phyloP scores from a whole-genome alignment of 2,113 vertebrate genomes.

The Ahaetulla prasina region DNA sequence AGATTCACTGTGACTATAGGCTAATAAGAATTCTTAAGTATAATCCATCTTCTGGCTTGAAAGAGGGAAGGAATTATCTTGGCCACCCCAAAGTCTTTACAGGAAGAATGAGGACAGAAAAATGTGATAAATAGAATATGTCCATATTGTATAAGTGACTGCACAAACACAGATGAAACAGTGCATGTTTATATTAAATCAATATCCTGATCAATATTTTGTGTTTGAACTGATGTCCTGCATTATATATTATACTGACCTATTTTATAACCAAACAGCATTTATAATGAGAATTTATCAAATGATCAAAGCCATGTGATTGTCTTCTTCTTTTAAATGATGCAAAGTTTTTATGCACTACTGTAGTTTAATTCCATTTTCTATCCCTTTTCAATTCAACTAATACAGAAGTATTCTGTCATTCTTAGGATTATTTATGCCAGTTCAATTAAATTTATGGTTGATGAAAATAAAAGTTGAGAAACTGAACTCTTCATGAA shows the following conservation, averaged over 20 bases:
- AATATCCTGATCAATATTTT: background rate
- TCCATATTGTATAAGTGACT: background rate
- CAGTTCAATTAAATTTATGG: background rate
- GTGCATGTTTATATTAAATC: background rate
- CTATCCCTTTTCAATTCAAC: background rate
- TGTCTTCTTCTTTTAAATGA: background rate
- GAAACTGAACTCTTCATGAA: slow-evolving; percentile 26
- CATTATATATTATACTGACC: background rate
- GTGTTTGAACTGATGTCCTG: background rate
- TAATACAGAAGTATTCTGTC: background rate
- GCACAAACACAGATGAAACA: background rate
- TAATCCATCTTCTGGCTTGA: background rate
- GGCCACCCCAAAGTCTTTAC: background rate
- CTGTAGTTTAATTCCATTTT: background rate
- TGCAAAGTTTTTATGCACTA: background rate
- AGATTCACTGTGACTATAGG: background rate
- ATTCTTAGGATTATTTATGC: background rate
- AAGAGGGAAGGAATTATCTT: background rate
- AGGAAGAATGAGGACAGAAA: background rate
- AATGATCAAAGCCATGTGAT: background rate
- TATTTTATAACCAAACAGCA: background rate
- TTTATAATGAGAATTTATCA: background rate
- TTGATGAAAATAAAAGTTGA: slow-evolving; percentile 33
- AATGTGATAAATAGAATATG: background rate
- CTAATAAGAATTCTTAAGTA: background rate